Base-by-base conservation (phyloP, 2,113 vertebrate species). In the Esox niger region DNA sequence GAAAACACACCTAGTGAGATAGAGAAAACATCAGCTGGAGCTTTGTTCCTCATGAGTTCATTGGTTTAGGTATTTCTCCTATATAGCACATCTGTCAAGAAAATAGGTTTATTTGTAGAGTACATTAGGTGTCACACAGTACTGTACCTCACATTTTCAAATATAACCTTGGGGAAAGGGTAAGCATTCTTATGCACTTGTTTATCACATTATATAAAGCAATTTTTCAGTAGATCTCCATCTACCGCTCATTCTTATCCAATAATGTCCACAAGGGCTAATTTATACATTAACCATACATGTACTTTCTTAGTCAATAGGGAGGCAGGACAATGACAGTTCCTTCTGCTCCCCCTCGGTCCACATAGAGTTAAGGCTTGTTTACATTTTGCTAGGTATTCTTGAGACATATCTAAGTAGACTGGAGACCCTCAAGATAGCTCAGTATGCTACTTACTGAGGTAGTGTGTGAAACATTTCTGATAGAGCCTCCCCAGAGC, bases 251-350 rank as follows among this genome's bases (percentile, higher is more conserved):
- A 56, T 58, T 66, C 31, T 57, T 38, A 7, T 35, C 30, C 68
- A 29, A 32, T 2, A 33, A 57, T 66, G 67, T 82, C 75, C 72
- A 76, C 66, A 72, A 76, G 69, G 83, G 79, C 69, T 55, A 65
- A 69, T 68, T 64, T 64, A 84, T 69, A n/a, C 68, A 62, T 74
- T 81, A 85, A 80, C 33, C 78, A 65, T 66, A 74, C 81, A 83
- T 79, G 32, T 33, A 33, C 32, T 1, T 33, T 33, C 5, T 33
- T 76, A 79, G 62, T 56, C 32, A 6, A 4, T 63, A 21, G 17
- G 26, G 64, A 70, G 30, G 61, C 55, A 21, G 56, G 69, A 58
- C 62, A 74, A 3, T 21, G 31, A 30, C 6, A 68, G 49, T 68
- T 55, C 66, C 66, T 68, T 23, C 67, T 67, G 70, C 63, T 57